Evolutionary conservation across 2,888 invertebrate species (phyloP).

Genomic region (Noctua comes): DNA sequence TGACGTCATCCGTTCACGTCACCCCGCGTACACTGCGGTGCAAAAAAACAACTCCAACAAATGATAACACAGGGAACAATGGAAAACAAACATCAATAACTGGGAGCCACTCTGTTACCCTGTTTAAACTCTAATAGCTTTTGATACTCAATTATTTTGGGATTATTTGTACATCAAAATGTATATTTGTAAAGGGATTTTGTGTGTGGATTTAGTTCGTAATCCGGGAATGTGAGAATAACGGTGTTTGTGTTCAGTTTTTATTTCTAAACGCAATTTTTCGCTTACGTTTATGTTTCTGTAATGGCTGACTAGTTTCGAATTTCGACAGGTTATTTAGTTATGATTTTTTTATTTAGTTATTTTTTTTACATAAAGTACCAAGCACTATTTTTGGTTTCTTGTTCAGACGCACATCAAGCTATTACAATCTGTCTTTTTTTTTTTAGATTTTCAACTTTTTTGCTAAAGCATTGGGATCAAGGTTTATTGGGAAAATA

Average conservation of each 20-base stretch:
- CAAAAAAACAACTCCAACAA: constrained; percentile 55
- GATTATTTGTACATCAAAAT: constrained; percentile 49
- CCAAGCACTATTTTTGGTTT: too few relatives aligned
- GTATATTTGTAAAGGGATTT: constrained; percentile 38
- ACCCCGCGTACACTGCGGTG: constrained; percentile 47
- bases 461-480: too few relatives aligned
- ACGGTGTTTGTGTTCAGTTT: neutral
- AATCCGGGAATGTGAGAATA: constrained; percentile 28
- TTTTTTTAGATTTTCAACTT: too few relatives aligned
- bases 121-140: constrained; percentile 65
- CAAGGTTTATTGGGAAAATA: too few relatives aligned
- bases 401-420: too few relatives aligned
- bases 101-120: constrained; percentile 55
- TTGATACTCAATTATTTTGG: constrained; percentile 66
- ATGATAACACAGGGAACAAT: constrained; percentile 65
- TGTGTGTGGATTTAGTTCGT: constrained; percentile 26
- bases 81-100: constrained; percentile 68
- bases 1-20: constrained; percentile 54
- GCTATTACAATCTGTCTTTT: too few relatives aligned
- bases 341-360: neutral
- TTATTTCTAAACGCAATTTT: neutral
- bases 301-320: neutral
- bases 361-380: too few relatives aligned
- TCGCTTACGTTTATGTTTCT: neutral
- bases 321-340: neutral